Conservation (phyloP, 2,113 vertebrate genomes). For the Cynopterus brachyotis region DNA sequence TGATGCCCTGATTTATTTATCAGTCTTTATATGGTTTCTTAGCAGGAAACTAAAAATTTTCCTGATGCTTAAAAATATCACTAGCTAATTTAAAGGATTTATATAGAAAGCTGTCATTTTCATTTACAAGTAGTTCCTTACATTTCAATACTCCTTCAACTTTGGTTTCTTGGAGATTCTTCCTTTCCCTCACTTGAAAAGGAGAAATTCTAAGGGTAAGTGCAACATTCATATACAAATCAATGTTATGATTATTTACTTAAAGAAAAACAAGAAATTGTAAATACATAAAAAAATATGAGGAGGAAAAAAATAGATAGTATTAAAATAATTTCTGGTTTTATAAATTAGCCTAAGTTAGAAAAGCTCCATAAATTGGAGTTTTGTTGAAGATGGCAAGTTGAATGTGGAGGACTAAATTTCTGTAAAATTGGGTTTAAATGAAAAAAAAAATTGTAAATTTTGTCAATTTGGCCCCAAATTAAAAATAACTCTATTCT, state of each 20-base stretch:
- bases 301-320: neutral
- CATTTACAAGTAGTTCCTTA: neutral
- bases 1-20: neutral
- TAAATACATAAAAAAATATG: neutral
- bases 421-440: neutral
- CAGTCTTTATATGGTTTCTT: neutral
- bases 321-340: neutral
- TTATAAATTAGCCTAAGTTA: neutral
- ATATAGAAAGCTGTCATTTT: neutral
- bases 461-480: constrained; percentile 30
- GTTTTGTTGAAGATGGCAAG: neutral
- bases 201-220: neutral
- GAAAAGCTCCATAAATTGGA: neutral
- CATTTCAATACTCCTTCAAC: neutral
- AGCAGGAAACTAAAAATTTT: neutral
- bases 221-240: neutral
- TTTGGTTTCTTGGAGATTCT: neutral
- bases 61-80: neutral
- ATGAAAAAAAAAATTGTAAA: constrained; percentile 23
- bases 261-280: neutral
- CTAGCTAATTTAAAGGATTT: neutral
- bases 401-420: neutral
- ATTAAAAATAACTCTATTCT: constrained; percentile 48
- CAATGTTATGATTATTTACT: neutral
- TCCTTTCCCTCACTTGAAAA: neutral